These are phyloP conservation scores for Sorex fumeus DNA, from an alignment of 2,113 vertebrate genomes.

Conservation along the genomic window DNA sequence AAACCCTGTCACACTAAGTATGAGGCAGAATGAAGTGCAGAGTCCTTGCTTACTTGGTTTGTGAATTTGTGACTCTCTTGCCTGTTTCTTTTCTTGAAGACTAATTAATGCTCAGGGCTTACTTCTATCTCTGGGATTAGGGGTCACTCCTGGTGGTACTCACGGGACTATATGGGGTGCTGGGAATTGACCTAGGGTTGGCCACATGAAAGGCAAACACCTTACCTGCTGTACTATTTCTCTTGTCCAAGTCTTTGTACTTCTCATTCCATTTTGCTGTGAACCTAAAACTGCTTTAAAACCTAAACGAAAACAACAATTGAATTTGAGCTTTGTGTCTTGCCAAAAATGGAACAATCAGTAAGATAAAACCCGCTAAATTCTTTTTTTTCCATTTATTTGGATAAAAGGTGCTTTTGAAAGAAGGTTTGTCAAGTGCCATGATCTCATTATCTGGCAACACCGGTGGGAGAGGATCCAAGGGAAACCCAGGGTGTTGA, in stretches of 20 bases:
- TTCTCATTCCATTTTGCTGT: slow-evolving; percentile 18
- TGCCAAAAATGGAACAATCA: slow-evolving; percentile 6
- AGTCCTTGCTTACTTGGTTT: neutral
- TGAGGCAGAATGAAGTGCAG: neutral
- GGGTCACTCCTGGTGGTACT: too few species aligned
- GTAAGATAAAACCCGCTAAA: slow-evolving; percentile 31
- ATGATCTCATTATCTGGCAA: slow-evolving; percentile 83
- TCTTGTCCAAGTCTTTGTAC: neutral
- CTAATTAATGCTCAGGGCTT: neutral
- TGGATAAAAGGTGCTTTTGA: slow-evolving; percentile 74
- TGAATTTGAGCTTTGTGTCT: neutral
- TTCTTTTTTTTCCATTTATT: slow-evolving; percentile 26
- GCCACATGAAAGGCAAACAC: too few species aligned
- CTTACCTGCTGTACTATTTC: too few species aligned
- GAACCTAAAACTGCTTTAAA: slow-evolving; percentile 21
- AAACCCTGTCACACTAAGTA: neutral
- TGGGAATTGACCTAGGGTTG: too few species aligned
- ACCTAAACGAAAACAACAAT: neutral
- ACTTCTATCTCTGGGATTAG: too few species aligned
- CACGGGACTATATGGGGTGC: too few species aligned
- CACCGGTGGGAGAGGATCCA: slow-evolving; percentile 67
- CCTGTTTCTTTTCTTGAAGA: neutral
- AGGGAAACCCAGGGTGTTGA: slow-evolving; percentile 76
- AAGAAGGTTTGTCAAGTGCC: slow-evolving; percentile 65
- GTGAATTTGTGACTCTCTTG: neutral